A percentile compares a stretch with the other conserved stretches of the same genome.
Evolutionary conservation across 2,888 invertebrate species (phyloP).

Genomic region (Andrena bucephala): DNA sequence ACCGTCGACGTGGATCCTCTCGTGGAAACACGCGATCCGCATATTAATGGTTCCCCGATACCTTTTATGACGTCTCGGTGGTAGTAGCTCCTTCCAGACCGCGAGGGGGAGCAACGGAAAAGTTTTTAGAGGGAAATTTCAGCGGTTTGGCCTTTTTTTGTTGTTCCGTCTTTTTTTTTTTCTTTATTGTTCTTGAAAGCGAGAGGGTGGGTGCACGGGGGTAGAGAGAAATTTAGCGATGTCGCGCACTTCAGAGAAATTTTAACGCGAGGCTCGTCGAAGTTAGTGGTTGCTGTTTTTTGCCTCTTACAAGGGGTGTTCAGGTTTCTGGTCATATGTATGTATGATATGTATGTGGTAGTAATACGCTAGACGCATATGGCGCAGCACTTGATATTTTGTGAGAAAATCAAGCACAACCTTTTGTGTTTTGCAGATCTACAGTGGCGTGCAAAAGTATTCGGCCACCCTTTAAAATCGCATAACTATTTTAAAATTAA

Average conservation of each 20-base stretch:
- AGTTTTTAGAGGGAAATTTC: constrained; percentile 47
- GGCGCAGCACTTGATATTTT: too few relatives aligned
- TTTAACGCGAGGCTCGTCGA: background rate
- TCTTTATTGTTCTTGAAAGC: background rate
- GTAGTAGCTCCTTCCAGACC: constrained; percentile 9
- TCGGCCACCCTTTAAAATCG: too few relatives aligned
- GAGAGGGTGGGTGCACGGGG: background rate
- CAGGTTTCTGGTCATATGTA: too few relatives aligned
- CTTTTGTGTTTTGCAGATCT: too few relatives aligned
- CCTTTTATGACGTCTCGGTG: constrained; percentile 36
- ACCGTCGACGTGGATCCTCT: constrained; percentile 53
- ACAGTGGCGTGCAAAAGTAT: too few relatives aligned
- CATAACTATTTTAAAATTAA: too few relatives aligned
- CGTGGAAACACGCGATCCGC: constrained; percentile 61
- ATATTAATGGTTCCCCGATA: constrained; percentile 69
- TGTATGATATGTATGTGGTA: too few relatives aligned
- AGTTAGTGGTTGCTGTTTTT: background rate
- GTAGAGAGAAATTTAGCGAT: background rate
- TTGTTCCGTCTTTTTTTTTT: background rate
- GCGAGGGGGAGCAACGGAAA: constrained; percentile 12
- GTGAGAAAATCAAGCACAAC: too few relatives aligned
- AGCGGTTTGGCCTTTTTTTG: constrained; percentile 13
- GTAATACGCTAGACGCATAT: too few relatives aligned
- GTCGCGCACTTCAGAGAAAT: background rate
- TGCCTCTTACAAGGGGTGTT: too few relatives aligned